Evolutionary conservation across 2,797 vertebrate species (phyloP).

Genomic region (Myoxocephalus aenaeus): DNA sequence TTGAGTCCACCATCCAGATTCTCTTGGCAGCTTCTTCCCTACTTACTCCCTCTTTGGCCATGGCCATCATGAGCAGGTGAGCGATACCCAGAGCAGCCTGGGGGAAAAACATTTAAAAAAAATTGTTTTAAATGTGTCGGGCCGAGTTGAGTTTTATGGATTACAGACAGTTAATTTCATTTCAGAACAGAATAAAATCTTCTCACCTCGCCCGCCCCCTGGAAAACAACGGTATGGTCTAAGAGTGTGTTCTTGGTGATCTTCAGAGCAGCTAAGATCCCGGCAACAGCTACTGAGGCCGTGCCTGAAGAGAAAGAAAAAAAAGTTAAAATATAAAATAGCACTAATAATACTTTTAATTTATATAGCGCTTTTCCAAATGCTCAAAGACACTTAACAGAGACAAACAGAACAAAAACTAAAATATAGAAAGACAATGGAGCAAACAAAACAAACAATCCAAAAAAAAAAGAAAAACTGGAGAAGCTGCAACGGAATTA

Average conservation of each 20-base stretch:
- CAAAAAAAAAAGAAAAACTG: too few species aligned
- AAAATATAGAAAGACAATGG: too few species aligned
- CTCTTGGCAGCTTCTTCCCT: conserved; percentile 89
- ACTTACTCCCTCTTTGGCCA: conserved; percentile 91
- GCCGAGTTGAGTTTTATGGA: background rate
- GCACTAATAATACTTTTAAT: too few species aligned
- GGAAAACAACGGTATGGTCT: conserved; percentile 96
- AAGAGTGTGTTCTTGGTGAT: conserved; percentile 94
- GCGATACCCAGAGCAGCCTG: conserved; percentile 97
- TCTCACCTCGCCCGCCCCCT: conserved; percentile 95
- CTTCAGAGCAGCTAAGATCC: conserved; percentile 91
- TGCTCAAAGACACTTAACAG: too few species aligned
- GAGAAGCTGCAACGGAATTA: too few species aligned
- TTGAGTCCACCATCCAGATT: conserved; percentile 99
- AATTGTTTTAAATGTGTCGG: background rate
- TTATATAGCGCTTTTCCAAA: too few species aligned
- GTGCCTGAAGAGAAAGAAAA: conserved; percentile 90
- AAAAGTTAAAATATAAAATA: too few species aligned
- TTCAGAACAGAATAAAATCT: background rate
- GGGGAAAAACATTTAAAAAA: background rate
- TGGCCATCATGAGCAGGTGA: conserved; percentile 94
- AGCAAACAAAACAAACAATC: too few species aligned
- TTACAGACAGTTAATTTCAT: conserved; percentile 13
- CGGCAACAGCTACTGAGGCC: conserved; percentile 95
- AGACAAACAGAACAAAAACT: too few species aligned